These are phyloP conservation scores for Naja naja DNA, from an alignment of 2,113 vertebrate species.

Conservation along the genomic window DNA sequence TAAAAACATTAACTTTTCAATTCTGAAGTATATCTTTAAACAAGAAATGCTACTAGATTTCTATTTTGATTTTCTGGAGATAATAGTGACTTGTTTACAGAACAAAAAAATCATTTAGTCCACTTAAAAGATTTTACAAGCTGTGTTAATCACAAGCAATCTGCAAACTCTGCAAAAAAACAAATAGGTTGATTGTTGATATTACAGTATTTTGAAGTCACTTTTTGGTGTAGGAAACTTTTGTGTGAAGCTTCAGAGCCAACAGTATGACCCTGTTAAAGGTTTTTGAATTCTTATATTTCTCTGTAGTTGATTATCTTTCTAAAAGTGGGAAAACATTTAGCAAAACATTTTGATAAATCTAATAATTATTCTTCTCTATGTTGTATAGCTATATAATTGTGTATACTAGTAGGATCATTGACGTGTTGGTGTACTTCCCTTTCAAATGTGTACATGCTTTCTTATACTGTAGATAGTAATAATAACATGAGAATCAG, in stretches of 20 bases:
- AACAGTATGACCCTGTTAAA: conserved; percentile 6
- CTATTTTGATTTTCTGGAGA: background rate
- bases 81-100: background rate
- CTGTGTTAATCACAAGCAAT: background rate
- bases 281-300: background rate
- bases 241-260: background rate
- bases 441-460: background rate
- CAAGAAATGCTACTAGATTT: background rate
- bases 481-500: background rate
- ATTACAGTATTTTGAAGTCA: background rate
- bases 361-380: conserved; percentile 24
- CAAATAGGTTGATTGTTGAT: background rate
- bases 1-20: background rate
- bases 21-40: background rate
- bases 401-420: background rate
- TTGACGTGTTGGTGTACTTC: background rate
- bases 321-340: conserved; percentile 33
- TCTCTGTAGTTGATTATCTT: background rate
- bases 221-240: background rate
- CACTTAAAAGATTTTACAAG: background rate
- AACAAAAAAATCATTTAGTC: background rate
- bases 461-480: fast-evolving
- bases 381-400: background rate
- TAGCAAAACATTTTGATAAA: conserved; percentile 27
- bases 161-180: conserved; percentile 2